phyloP scores from a whole-genome alignment of 2,888 invertebrate species.

The Aleiodes leptofemur region DNA sequence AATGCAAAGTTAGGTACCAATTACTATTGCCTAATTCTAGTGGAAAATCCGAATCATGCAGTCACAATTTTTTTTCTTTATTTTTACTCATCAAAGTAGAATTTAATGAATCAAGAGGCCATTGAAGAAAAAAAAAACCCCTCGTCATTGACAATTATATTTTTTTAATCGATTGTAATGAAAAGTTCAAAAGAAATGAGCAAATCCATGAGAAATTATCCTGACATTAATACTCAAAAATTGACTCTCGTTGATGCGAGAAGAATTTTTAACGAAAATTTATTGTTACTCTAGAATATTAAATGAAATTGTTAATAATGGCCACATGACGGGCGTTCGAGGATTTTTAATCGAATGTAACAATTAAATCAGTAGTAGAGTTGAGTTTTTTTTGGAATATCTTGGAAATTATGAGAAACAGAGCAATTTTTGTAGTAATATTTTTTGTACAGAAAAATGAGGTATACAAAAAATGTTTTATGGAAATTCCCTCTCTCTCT shows the following conservation, averaged over 20 bases:
- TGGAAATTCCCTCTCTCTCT: too few relatives aligned
- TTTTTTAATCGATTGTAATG: background rate
- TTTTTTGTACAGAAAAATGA: too few relatives aligned
- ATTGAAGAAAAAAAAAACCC: constrained; percentile 23
- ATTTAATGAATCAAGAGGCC: constrained; percentile 43
- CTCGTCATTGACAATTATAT: constrained; percentile 12
- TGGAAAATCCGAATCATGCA: constrained; percentile 49
- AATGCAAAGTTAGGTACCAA: constrained; percentile 73
- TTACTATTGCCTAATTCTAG: constrained; percentile 63
- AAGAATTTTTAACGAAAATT: background rate
- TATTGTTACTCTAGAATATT: constrained; percentile 18
- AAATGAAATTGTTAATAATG: constrained; percentile 16
- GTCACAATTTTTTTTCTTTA: constrained; percentile 50
- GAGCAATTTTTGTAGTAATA: too few relatives aligned
- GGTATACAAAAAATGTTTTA: too few relatives aligned
- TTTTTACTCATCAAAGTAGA: constrained; percentile 41
- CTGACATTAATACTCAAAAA: constrained; percentile 1
- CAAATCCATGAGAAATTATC: too few relatives aligned
- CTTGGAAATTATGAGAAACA: too few relatives aligned
- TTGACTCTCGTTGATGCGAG: constrained; percentile 2
- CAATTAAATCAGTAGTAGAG: background rate
- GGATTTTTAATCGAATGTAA: constrained; percentile 21
- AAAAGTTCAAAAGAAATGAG: too few relatives aligned
- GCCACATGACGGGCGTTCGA: constrained; percentile 18
- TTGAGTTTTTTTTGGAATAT: too few relatives aligned